Base-by-base conservation (phyloP, 2,797 vertebrate genomes). In the Pelodytes ibericus region DNA sequence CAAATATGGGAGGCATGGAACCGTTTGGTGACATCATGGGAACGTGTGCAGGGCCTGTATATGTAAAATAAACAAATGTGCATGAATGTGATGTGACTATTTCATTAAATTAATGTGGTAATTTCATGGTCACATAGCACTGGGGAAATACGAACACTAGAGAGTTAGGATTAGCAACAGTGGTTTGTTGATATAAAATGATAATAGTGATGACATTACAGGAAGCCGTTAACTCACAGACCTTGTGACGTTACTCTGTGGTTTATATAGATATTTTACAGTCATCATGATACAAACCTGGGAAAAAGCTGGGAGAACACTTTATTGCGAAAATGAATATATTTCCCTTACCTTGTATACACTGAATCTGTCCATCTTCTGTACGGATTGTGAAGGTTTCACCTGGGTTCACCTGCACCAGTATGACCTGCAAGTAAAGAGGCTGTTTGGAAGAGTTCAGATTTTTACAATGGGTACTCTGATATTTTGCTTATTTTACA, bases 371-470 rank as follows among this genome's bases (percentile, higher is more conserved):
- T 16, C 92, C 92, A 82, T 94, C 92, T 74, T 94, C 89, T 79
- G 92, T 92, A 82, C 88, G 91, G 74, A 94, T 92, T 62, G 92
- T 93, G 44, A 94, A 91, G 7, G 89, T 91, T 82, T 93, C 92
- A 62, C 93, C 92, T 18, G 92, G 92, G 73, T 94, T 94, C 58
- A 94, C 93, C 74, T 94, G 92, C 16, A 94, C 90, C 76, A 94
- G 81, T 81, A 94, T 90, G 78, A 94, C 90, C 93, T 94, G 83
- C 4, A 84, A 83, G 82, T 24, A 82, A 80, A 85, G 69, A 73
- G 72, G 24, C 64, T 68, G 70, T 79, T 79, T 79, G 76, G 76
- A 79, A 78, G 56, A 78, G 75, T 59, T 72, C 70, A 13, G 4
- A 62, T 66, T 78, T 68, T 70, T 70, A 58, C 30, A 44, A n/a